phyloP scores from a whole-genome alignment of 2,888 invertebrate species.

The Phytoseiulus persimilis region DNA sequence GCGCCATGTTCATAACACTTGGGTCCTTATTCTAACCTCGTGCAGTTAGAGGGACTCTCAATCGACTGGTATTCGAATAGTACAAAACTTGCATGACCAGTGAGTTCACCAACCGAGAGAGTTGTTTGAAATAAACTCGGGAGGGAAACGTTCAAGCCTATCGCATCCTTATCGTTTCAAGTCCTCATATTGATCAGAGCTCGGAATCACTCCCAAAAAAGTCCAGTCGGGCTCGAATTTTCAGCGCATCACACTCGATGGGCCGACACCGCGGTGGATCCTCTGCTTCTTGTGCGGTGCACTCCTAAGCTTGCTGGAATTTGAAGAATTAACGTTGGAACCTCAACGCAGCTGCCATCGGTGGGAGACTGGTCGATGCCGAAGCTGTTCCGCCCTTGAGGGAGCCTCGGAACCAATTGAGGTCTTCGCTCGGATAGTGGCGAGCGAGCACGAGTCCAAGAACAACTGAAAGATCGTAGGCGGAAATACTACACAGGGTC shows the following conservation, averaged over 20 bases:
- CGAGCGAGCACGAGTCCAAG: not conserved
- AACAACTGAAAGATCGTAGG: not conserved
- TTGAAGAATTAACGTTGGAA: not conserved
- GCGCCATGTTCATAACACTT: not conserved
- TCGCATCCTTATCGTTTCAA: not conserved
- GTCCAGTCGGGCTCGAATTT: not conserved
- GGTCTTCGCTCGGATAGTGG: not conserved
- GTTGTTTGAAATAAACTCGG: not conserved
- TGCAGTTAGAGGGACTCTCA: not conserved
- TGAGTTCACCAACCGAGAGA: not conserved
- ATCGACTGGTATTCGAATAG: not conserved
- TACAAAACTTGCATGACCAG: slow-evolving; percentile 5
- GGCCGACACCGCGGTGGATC: not conserved
- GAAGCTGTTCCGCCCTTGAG: not conserved
- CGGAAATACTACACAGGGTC: not conserved
- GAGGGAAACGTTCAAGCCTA: not conserved
- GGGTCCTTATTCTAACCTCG: not conserved
- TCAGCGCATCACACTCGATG: not conserved
- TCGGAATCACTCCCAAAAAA: not conserved
- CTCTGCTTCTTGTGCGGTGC: not conserved
- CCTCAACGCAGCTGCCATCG: not conserved
- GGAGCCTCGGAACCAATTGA: not conserved
- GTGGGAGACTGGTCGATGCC: not conserved
- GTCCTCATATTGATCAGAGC: not conserved
- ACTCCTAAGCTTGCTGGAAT: not conserved